Evolutionary conservation across 2,888 invertebrate genomes (phyloP).

Genomic region (Octodonta nipae): DNA sequence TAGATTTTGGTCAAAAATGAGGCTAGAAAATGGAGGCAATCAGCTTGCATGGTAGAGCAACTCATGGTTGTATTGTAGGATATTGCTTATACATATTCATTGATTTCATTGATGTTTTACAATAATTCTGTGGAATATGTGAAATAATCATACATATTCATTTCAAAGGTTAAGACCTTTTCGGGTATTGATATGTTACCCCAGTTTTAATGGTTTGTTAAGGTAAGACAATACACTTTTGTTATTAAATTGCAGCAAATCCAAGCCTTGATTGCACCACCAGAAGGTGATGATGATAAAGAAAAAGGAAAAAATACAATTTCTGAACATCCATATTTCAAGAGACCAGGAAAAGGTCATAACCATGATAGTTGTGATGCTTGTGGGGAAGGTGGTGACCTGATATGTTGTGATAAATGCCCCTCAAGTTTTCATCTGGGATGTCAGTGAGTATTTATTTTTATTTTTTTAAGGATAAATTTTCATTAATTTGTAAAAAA

Average conservation of each 20-base stretch:
- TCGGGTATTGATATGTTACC: too few relatives aligned
- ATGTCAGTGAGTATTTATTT: conserved; percentile 68
- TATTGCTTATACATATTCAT: too few relatives aligned
- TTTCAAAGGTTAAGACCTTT: too few relatives aligned
- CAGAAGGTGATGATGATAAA: conserved; percentile 55
- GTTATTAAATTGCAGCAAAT: conserved; percentile 71
- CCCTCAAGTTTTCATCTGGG: conserved; percentile 90
- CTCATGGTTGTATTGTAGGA: too few relatives aligned
- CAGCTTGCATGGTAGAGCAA: too few relatives aligned
- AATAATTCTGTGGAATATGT: too few relatives aligned
- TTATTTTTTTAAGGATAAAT: neutral
- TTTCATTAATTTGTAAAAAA: neutral
- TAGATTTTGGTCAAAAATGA: conserved; percentile 7
- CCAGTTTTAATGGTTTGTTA: too few relatives aligned
- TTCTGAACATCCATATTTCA: conserved; percentile 65
- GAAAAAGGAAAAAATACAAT: conserved; percentile 43
- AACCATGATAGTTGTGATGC: conserved; percentile 90
- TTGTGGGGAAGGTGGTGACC: conserved; percentile 86
- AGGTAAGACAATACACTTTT: too few relatives aligned
- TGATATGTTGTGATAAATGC: conserved; percentile 91
- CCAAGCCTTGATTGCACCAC: conserved; percentile 76
- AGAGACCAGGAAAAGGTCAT: conserved; percentile 74
- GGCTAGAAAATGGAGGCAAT: conserved; percentile 21
- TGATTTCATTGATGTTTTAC: too few relatives aligned
- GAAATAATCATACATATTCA: too few relatives aligned